Conservation (phyloP, 2,113 vertebrate species). For the Chlorodrepanis virens region DNA sequence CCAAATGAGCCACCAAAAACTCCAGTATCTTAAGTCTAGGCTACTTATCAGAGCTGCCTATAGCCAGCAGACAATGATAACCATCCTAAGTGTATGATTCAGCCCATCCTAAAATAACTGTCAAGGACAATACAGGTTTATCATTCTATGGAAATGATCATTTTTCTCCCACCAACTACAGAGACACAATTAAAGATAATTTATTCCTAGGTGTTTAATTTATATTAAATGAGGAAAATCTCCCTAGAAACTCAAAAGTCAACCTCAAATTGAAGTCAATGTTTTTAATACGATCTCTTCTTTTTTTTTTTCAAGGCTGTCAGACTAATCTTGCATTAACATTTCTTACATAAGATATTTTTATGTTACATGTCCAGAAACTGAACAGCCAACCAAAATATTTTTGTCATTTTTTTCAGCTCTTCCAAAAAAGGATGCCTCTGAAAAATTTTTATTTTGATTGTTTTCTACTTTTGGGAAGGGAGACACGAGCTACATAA, state of each 20-base stretch:
- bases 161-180: neutral
- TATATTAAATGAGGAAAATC: neutral
- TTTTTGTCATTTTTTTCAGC: neutral
- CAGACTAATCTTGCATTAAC: neutral
- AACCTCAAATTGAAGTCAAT: neutral
- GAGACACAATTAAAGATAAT: neutral
- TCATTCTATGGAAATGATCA: neutral
- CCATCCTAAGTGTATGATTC: neutral
- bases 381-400: neutral
- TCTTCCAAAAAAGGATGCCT: neutral
- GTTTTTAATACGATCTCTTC: neutral
- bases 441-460: neutral
- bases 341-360: neutral
- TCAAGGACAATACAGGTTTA: neutral
- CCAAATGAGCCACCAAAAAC: neutral
- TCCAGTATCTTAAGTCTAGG: neutral
- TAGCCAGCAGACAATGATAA: neutral
- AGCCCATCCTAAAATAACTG: neutral
- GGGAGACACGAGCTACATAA: neutral
- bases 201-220: neutral
- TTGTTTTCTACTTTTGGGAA: neutral
- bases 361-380: neutral
- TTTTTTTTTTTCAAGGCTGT: neutral
- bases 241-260: neutral
- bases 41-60: neutral